phyloP scores from a whole-genome alignment of 2,888 invertebrate species.

The Drosophila robusta region DNA sequence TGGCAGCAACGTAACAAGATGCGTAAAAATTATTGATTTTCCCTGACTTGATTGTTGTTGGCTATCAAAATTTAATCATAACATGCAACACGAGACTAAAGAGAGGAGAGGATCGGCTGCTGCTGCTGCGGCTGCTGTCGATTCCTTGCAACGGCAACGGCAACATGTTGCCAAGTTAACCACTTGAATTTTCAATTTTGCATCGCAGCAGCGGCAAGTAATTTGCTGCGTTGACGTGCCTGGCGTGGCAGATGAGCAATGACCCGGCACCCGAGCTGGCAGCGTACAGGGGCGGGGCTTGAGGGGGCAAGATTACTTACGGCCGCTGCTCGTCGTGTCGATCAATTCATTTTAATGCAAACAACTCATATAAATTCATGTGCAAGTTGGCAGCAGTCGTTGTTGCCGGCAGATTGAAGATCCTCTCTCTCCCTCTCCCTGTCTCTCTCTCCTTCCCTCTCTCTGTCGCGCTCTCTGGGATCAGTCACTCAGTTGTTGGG shows the following conservation, averaged over 20 bases:
- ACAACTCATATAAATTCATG: constrained; percentile 79
- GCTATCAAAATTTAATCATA: constrained; percentile 83
- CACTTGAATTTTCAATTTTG: constrained; percentile 79
- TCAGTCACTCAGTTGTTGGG: constrained; percentile 51
- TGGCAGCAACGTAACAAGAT: constrained; percentile 77
- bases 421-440: background rate
- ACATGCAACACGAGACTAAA: constrained; percentile 63
- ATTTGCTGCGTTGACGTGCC: constrained; percentile 79
- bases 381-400: constrained; percentile 60
- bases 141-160: constrained; percentile 6
- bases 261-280: constrained; percentile 52
- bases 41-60: constrained; percentile 80
- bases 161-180: constrained; percentile 78
- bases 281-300: background rate
- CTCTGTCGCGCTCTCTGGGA: constrained; percentile 16
- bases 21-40: constrained; percentile 84
- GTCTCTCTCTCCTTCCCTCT: background rate
- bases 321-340: constrained; percentile 63
- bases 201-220: constrained; percentile 72
- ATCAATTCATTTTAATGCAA: constrained; percentile 79
- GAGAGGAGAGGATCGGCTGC: constrained; percentile 1
- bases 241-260: constrained; percentile 79
- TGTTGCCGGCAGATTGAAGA: constrained; percentile 40
- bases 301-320: constrained; percentile 3
- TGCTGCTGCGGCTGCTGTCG: constrained; percentile 26